Conservation (phyloP, 1,140 invertebrate species). For the Brachionus rubens region DNA sequence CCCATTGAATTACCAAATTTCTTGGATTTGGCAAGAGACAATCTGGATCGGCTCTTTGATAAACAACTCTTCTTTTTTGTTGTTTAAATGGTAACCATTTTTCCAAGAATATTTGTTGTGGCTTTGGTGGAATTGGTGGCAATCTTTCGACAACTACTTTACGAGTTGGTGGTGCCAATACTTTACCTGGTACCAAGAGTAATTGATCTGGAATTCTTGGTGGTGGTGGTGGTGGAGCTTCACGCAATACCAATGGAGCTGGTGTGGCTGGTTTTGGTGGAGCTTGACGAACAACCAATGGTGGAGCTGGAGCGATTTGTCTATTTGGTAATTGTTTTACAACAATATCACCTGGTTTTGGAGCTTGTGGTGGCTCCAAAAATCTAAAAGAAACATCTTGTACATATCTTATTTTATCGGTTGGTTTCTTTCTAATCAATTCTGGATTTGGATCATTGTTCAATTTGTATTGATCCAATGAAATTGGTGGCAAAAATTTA, state of each 20-base stretch:
- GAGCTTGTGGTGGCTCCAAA: neutral
- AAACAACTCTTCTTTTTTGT: conserved; percentile 12
- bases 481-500: neutral
- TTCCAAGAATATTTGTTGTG: neutral
- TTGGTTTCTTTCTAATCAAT: neutral
- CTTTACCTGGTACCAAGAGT: neutral
- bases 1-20: conserved; percentile 10
- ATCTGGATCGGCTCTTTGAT: neutral
- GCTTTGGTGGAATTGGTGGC: neutral
- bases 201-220: neutral
- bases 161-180: neutral
- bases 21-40: neutral
- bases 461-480: neutral
- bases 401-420: neutral
- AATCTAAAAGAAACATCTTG: neutral
- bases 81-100: neutral
- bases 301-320: neutral
- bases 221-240: neutral
- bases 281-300: neutral
- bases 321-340: neutral
- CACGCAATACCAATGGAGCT: neutral
- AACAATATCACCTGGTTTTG: neutral
- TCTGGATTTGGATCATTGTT: conserved; percentile 8
- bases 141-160: neutral
- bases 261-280: neutral